phyloP scores from a whole-genome alignment of 2,888 invertebrate genomes.

The Drosophila aldrichi region DNA sequence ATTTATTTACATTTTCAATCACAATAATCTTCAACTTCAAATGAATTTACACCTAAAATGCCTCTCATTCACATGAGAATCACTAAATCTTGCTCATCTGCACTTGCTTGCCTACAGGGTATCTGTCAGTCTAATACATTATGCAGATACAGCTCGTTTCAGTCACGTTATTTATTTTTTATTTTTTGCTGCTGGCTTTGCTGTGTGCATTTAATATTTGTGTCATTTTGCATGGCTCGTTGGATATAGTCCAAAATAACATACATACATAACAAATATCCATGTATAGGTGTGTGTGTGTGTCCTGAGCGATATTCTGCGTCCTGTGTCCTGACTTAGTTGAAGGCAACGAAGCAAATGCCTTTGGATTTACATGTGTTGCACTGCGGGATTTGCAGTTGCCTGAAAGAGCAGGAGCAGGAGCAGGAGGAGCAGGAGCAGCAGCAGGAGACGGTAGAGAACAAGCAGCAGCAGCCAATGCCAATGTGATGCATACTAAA shows the following conservation, averaged over 20 bases:
- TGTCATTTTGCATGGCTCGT: constrained; percentile 71
- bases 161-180: neutral
- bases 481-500: constrained; percentile 50
- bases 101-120: neutral
- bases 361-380: constrained; percentile 36
- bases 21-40: no score
- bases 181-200: constrained; percentile 30
- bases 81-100: neutral
- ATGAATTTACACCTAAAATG: neutral
- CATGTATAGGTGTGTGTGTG: constrained; percentile 3
- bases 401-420: neutral
- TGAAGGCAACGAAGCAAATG: constrained; percentile 33
- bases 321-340: constrained; percentile 52
- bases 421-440: neutral
- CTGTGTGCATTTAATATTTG: constrained; percentile 66
- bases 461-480: constrained; percentile 7
- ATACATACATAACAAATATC: neutral
- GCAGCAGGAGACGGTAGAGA: neutral
- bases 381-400: constrained; percentile 41
- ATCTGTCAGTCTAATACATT: neutral
- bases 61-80: neutral
- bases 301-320: constrained; percentile 18
- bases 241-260: constrained; percentile 54
- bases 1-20: no score
- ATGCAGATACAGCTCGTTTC: neutral